Evolutionary conservation across 2,888 invertebrate genomes (phyloP).

Genomic region (Abscondita cerata): DNA sequence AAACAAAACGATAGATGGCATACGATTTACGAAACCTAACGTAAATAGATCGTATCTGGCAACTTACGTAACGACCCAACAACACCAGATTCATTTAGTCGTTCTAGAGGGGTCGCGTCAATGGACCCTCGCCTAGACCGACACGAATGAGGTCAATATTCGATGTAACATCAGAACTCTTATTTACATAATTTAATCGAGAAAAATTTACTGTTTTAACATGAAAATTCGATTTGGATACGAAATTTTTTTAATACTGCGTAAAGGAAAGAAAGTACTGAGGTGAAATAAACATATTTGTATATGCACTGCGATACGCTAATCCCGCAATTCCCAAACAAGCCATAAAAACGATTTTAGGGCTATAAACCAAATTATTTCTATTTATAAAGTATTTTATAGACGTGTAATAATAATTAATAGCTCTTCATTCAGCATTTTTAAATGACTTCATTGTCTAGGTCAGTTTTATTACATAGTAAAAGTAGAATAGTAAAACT

Average conservation of each 20-base stretch:
- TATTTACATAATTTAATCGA: too few relatives aligned
- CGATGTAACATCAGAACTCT: slow-evolving; percentile 17
- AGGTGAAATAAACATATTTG: slow-evolving; percentile 6
- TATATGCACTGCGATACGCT: slow-evolving; percentile 25
- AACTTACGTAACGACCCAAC: slow-evolving; percentile 25
- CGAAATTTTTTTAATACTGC: neutral
- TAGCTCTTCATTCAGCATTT: slow-evolving; percentile 54
- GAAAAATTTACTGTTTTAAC: too few relatives aligned
- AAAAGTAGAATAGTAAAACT: slow-evolving; percentile 54
- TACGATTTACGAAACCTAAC: slow-evolving; percentile 26
- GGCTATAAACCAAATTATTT: slow-evolving; percentile 44
- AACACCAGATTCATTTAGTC: slow-evolving; percentile 21
- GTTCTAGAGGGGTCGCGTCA: slow-evolving; percentile 25
- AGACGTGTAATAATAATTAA: slow-evolving; percentile 54
- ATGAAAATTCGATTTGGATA: too few relatives aligned
- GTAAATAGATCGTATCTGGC: slow-evolving; percentile 31
- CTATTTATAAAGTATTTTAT: slow-evolving; percentile 49
- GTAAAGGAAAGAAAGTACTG: too few relatives aligned
- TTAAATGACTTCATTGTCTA: slow-evolving; percentile 54
- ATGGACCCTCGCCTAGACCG: slow-evolving; percentile 24
- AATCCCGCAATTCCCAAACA: slow-evolving; percentile 32
- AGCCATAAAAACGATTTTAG: slow-evolving; percentile 36
- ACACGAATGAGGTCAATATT: slow-evolving; percentile 31
- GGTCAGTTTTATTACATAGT: slow-evolving; percentile 60
- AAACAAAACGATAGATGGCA: slow-evolving; percentile 31